Evolutionary conservation across 2,113 vertebrate species (phyloP).

Genomic region (Hiodon alosoides): DNA sequence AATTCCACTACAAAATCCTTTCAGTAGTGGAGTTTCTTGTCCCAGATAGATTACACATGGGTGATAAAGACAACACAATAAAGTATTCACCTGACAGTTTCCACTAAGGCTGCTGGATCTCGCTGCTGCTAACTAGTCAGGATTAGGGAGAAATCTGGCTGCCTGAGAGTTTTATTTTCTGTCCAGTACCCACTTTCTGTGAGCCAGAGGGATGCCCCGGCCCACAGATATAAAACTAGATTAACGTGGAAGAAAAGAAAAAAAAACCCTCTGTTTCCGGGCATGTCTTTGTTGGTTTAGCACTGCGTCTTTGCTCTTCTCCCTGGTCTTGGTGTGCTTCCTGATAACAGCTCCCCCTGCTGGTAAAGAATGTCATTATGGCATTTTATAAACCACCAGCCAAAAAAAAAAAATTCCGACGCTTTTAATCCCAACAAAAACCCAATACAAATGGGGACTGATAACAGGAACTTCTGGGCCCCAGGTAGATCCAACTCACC

Average conservation of each 20-base stretch:
- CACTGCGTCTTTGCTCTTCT: slow-evolving; percentile 20
- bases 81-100: no score
- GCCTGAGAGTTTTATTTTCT: background rate
- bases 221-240: background rate
- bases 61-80: no score
- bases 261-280: slow-evolving; percentile 20
- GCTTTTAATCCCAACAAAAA: background rate
- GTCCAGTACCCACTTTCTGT: background rate
- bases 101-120: background rate
- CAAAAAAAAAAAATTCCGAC: no score
- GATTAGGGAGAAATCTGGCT: background rate
- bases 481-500: slow-evolving; percentile 16
- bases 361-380: slow-evolving; percentile 33
- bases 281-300: slow-evolving; percentile 37
- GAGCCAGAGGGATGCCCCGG: slow-evolving; percentile 2
- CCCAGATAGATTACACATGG: no score
- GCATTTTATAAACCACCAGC: background rate
- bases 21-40: no score
- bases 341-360: slow-evolving; percentile 51
- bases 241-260: slow-evolving; percentile 6
- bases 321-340: slow-evolving; percentile 26
- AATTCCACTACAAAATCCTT: no score
- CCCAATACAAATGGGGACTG: slow-evolving; percentile 1
- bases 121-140: background rate
- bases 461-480: slow-evolving; percentile 20